Evolutionary conservation across 2,113 vertebrate species (phyloP), one percentile per base, ranked within the genome.

Genomic region (Gallinago paraguaiae): DNA sequence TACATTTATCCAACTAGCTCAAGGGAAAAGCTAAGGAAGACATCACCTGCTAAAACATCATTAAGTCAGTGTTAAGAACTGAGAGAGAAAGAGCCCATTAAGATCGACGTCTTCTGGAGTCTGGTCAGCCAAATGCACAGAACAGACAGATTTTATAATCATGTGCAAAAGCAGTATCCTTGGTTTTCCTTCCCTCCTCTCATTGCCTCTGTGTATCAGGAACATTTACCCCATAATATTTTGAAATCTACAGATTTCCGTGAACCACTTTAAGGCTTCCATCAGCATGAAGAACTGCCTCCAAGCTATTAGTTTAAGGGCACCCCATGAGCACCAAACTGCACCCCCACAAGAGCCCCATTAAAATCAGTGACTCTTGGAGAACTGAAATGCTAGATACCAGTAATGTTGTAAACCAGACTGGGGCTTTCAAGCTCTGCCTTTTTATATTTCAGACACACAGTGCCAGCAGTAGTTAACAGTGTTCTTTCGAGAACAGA

Each of bases 381-480:
- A 86, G 80, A 76, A 3, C 37, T 22, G 35, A 4, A 71, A 46
- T 31, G 19, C 46, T 10, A 13, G 19, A 3, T 14, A 17, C 50
- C 86, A 80, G 54, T 33, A 5, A 28, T 8, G 51, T 5, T 79
- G 20, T 0, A 46, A 65, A 30, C 33, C 85, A 74, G 10, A 2
- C 8, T 31, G 46, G 6, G 27, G 20, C 86, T 60, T 88, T 12
- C 72, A 59, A 31, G 76, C 80, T 56, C 51, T 96, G 83, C n/a
- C 50, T 82, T 76, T 30, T 63, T 16, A 43, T 11, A 1, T 50
- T 79, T 18, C 41, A 91, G 69, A 9, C n/a, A 71, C 45, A 33
- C n/a, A 7, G 27, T 35, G 68, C 88, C 93, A 90, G 85, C 56
- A 83, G 50, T 12, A 88, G 83, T 64, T 86, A 86, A 61, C 25